A percentile compares a stretch with the other conserved stretches of the same genome.
phyloP scores from a whole-genome alignment of 1,140 invertebrate species.

The Oppia nitens region DNA sequence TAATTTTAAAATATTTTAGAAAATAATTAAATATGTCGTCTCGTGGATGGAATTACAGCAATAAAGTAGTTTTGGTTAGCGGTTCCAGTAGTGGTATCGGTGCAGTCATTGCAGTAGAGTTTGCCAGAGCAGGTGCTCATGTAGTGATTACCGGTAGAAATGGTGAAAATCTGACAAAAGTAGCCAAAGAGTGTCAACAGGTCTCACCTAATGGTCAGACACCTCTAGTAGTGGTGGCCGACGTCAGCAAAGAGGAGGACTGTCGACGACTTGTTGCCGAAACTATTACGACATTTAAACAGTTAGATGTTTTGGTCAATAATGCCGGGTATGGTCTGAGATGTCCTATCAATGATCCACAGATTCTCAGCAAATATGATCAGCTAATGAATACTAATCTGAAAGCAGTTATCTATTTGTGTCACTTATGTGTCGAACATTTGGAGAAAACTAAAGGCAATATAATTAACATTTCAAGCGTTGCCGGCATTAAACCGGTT shows the following conservation, averaged over 20 bases:
- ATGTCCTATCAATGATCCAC: constrained; percentile 66
- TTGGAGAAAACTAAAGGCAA: too few species aligned
- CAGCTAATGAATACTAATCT: constrained; percentile 19
- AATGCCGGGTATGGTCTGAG: constrained; percentile 36
- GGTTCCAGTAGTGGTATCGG: constrained; percentile 67
- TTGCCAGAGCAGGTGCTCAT: constrained; percentile 49
- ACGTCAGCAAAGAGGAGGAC: constrained; percentile 70
- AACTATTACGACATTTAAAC: constrained; percentile 78
- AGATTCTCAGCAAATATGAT: constrained; percentile 63
- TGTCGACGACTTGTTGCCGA: constrained; percentile 64
- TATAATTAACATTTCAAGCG: too few species aligned
- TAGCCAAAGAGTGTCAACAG: constrained; percentile 42
- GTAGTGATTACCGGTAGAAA: constrained; percentile 57
- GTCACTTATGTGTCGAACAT: too few species aligned
- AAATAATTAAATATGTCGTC: too few species aligned
- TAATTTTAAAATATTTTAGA: too few species aligned
- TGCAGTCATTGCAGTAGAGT: constrained; percentile 50
- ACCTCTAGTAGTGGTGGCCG: constrained; percentile 44
- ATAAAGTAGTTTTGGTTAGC: constrained; percentile 25
- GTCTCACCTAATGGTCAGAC: constrained; percentile 2
- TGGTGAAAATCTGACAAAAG: constrained; percentile 41
- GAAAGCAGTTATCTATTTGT: constrained; percentile 41
- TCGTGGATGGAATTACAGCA: too few species aligned
- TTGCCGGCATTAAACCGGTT: too few species aligned
- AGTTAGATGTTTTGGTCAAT: constrained; percentile 28